These are phyloP conservation scores for Apamea monoglypha DNA, from an alignment of 2,888 invertebrate genomes.

Conservation along the genomic window DNA sequence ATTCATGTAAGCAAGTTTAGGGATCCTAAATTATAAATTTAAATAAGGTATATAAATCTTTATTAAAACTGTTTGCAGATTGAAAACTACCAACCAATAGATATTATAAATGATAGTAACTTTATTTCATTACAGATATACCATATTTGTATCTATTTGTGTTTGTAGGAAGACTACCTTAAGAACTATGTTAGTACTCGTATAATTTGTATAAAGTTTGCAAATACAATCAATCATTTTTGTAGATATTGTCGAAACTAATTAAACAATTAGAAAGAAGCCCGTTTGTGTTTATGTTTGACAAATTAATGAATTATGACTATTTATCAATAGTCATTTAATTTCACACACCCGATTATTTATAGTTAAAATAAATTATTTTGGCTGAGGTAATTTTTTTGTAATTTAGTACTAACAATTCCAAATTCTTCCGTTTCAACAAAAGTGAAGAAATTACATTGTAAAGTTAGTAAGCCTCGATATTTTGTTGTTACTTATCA, in stretches of 20 bases:
- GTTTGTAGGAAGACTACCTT: background rate
- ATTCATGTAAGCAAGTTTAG: background rate
- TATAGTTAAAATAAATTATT: background rate
- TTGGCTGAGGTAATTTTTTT: background rate
- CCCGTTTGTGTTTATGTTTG: background rate
- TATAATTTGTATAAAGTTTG: slow-evolving; percentile 25
- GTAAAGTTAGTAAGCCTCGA: background rate
- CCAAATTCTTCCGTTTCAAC: background rate
- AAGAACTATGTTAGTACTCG: background rate
- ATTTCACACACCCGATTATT: background rate
- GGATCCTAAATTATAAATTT: background rate
- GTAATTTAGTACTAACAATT: background rate
- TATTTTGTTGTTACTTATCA: slow-evolving; percentile 12
- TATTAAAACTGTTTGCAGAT: background rate
- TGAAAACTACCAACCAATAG: background rate
- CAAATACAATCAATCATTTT: slow-evolving; percentile 12
- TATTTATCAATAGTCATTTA: background rate
- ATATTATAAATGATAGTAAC: background rate
- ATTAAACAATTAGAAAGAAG: background rate
- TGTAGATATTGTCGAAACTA: background rate
- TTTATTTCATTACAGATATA: background rate
- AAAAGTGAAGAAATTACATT: background rate
- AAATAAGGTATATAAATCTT: background rate
- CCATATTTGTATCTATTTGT: background rate
- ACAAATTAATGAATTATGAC: background rate